Base-by-base conservation (phyloP, 2,888 invertebrate species). In the Pogonocherus hispidulus region DNA sequence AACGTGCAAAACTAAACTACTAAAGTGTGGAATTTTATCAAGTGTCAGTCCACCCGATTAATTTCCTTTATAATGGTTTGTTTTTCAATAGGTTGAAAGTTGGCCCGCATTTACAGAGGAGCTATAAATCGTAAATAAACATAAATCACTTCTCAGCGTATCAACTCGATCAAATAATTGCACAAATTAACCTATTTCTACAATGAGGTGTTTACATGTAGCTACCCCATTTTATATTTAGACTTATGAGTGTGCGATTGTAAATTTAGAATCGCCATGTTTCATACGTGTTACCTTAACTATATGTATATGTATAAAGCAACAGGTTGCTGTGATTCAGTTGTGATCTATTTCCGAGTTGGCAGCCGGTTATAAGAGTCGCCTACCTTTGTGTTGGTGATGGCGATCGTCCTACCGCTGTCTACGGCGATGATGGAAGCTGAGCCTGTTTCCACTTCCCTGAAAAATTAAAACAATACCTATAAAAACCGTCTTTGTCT, bases 351-450 rank as follows among this genome's bases (percentile, higher is more conserved):
- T 47, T 49, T 63, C 14, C 27, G 56, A 27, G 64, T 62, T 69
- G 60, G 35, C 44, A 23, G 49, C 20, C 19, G 41, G 41, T 41
- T n/a, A 41, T 41, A n/a, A 41, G 9, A 44, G 20, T 44, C 2
- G n/a, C 59, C 9, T 85, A 90, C 90, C 86, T 90, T 90, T 11
- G 89, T 83, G 80, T 90, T 90, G 3, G 89, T 90, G 54, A 90
- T 88, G 9, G 89, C 86, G 9, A 90, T 85, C 14, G 87, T 87
- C 60, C 86, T 85, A 23, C 84, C 84, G 74, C 88, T 87, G 52
- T 87, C 81, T 20, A 90, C 86, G 68, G 81, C 81, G 0, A 90
- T 86, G 6, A 87, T 84, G 47, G 87, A 84, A 70, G 84, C 76
- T 11, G 83, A 81, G 56, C 80, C 79, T 44, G 74, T 67, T 52